Base-by-base conservation (phyloP, 2,888 invertebrate species). In the Cantharis nigra region DNA sequence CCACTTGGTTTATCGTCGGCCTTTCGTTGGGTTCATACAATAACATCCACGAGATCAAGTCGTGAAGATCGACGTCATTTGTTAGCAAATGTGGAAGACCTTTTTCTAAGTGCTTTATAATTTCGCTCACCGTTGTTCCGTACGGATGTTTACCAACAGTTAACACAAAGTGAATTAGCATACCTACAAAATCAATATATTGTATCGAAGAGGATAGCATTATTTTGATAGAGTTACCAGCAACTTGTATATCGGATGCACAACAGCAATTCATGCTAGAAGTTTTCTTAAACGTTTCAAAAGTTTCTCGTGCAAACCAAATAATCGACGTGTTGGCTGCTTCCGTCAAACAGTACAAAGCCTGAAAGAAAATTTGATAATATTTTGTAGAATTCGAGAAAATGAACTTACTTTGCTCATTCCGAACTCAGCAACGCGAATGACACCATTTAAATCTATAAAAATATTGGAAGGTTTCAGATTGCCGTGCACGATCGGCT, bases 391-490 rank as follows among this genome's bases (percentile, higher is more conserved):
- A 20, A 23, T 20, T 26, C 0, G 1, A 23, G 9, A 20, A 23
- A 16, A 20, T 67, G n/a, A n/a, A 30, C 78, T 76, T 81, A 88
- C 89, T 83, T 87, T 85, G 76, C 87, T 85, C 26, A 89, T 84
- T 16, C 89, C 89, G 82, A 89, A 89, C 81, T 89, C 89, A 3
- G 88, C 87, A 49, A 89, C 81, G 75, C 87, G 84, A 11, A 89
- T 83, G 14, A 83, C 83, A 3, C 89, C 89, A 73, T 84, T 82
- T 11, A 86, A 83, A 80, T 89, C 88, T 5, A 89, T 83, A 23
- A 89, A 85, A 72, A 89, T 85, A 82, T 89, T 89, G 4, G 87
- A 86, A n/a, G 89, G 89, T 80, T 89, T 89, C 70, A 89, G 82
- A 82, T 89, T 89, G 2, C 89, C 89, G 81, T 89, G 89, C 7